Evolutionary conservation across 2,797 vertebrate genomes (phyloP).

Genomic region (Steatocranus sp.): DNA sequence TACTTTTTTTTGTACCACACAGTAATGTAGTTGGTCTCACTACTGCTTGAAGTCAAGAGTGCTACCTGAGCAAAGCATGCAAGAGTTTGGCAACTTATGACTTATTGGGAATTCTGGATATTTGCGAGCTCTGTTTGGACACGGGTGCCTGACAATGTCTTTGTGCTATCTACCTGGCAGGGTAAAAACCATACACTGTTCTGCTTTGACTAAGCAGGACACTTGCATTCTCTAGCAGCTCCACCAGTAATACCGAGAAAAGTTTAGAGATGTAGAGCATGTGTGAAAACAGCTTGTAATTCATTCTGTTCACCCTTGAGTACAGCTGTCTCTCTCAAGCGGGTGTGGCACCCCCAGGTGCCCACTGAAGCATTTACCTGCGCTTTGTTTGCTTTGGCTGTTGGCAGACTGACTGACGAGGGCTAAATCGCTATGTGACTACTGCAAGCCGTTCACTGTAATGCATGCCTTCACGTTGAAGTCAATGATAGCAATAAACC

Average conservation of each 20-base stretch:
- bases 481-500: conserved; percentile 47
- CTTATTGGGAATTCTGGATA: background rate
- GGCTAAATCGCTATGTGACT: conserved; percentile 46
- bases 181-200: background rate
- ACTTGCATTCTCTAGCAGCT: background rate
- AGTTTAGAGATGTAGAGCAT: background rate
- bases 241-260: background rate
- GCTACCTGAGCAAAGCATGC: background rate
- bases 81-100: background rate
- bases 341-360: conserved; percentile 41
- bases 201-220: background rate
- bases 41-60: background rate
- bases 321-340: conserved; percentile 7
- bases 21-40: background rate
- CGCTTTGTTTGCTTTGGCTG: conserved; percentile 53
- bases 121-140: background rate
- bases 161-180: background rate
- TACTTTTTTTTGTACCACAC: background rate
- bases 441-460: conserved; percentile 38
- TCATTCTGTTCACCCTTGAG: conserved; percentile 18
- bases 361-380: conserved; percentile 43
- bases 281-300: background rate
- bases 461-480: conserved; percentile 44
- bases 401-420: conserved; percentile 39
- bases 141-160: background rate